These are phyloP conservation scores for Menura novaehollandiae DNA, from an alignment of 2,113 vertebrate species.

Conservation along the genomic window DNA sequence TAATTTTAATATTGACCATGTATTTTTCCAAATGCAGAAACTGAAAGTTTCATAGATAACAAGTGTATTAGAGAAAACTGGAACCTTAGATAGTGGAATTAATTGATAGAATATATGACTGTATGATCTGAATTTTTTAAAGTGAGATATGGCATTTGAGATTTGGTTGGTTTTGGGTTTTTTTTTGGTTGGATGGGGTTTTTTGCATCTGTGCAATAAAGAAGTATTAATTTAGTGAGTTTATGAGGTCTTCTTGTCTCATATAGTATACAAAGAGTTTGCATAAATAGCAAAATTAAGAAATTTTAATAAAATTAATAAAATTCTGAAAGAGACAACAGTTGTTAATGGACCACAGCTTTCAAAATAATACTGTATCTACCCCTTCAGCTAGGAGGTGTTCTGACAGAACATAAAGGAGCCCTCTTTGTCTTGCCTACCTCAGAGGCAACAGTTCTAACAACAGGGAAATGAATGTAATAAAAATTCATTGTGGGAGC, in stretches of 20 bases:
- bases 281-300: neutral
- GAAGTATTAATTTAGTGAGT: neutral
- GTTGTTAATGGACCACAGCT: neutral
- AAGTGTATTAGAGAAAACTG: neutral
- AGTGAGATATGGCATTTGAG: neutral
- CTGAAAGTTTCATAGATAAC: neutral
- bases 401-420: neutral
- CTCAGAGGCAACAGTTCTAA: neutral
- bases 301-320: too few relatives aligned
- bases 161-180: rapidly evolving
- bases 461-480: neutral
- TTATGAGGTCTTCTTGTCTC: neutral
- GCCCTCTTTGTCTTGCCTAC: neutral
- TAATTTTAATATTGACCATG: neutral
- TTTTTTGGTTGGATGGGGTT: rapidly evolving
- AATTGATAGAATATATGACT: neutral
- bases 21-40: neutral
- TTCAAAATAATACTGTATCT: neutral
- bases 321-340: neutral
- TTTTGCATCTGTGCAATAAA: neutral
- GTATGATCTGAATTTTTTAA: neutral
- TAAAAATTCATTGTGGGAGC: neutral
- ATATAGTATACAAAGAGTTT: neutral
- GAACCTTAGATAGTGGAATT: neutral
- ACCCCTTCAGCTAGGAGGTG: neutral